These are phyloP conservation scores for Panurus biarmicus DNA, from an alignment of 2,113 vertebrate species.

Conservation along the genomic window DNA sequence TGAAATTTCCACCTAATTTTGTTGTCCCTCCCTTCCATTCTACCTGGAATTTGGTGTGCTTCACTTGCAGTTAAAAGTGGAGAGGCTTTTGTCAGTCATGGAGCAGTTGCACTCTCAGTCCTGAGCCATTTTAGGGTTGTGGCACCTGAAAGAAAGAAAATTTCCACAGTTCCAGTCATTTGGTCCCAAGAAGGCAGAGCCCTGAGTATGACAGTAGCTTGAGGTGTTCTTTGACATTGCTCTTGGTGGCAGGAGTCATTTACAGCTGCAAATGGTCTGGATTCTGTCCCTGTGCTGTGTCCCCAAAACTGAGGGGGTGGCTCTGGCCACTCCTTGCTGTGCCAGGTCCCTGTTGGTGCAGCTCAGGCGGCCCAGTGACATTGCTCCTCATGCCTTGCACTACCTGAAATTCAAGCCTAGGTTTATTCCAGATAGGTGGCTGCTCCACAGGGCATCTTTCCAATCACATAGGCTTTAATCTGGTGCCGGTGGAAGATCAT, in stretches of 20 bases:
- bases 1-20: background rate
- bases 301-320: background rate
- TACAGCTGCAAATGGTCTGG: background rate
- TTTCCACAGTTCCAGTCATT: background rate
- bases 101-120: background rate
- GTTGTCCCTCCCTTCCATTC: background rate
- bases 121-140: background rate
- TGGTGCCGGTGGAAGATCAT: accelerated
- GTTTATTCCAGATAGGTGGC: background rate
- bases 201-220: background rate
- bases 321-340: background rate
- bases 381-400: background rate
- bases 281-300: background rate
- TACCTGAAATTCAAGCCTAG: background rate
- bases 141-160: background rate
- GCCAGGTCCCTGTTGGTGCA: background rate
- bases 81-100: background rate
- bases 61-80: background rate
- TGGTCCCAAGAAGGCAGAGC: background rate
- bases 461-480: background rate
- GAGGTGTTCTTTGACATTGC: accelerated
- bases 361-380: background rate
- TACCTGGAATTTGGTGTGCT: background rate
- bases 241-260: background rate
- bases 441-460: background rate